Evolutionary conservation across 2,797 vertebrate species (phyloP).

Genomic region (Fratercula arctica): DNA sequence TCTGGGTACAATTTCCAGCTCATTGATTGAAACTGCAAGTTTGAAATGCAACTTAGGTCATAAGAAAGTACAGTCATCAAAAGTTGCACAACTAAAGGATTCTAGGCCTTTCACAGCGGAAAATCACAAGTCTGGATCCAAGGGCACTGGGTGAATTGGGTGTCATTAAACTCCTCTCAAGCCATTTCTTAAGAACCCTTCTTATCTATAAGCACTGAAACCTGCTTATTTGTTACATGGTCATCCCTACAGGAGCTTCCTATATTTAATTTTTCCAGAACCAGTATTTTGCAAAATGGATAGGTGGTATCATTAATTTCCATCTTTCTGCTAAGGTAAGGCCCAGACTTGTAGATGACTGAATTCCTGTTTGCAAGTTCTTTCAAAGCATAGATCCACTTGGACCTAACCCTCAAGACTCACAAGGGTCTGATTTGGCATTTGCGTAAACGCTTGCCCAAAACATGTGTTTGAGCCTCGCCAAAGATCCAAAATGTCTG

Average conservation of each 20-base stretch:
- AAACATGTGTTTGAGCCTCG: background rate
- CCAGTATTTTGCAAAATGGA: background rate
- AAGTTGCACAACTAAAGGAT: background rate
- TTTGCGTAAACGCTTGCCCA: background rate
- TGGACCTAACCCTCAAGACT: background rate
- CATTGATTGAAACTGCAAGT: background rate
- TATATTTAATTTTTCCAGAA: background rate
- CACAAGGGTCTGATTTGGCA: background rate
- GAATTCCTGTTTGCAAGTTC: background rate
- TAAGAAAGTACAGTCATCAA: background rate
- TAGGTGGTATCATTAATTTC: background rate
- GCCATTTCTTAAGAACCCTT: background rate
- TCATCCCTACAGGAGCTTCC: background rate
- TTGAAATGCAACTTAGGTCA: background rate
- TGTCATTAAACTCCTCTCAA: background rate
- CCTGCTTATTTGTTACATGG: background rate
- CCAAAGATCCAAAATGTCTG: background rate
- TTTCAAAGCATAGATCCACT: background rate
- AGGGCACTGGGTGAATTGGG: background rate
- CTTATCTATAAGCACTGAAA: background rate
- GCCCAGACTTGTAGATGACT: background rate
- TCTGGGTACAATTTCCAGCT: background rate
- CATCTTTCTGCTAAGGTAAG: background rate
- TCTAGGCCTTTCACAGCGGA: background rate
- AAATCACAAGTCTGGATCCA: background rate